Evolutionary conservation across 2,113 vertebrate species (phyloP).

Genomic region (Sardina pilchardus): DNA sequence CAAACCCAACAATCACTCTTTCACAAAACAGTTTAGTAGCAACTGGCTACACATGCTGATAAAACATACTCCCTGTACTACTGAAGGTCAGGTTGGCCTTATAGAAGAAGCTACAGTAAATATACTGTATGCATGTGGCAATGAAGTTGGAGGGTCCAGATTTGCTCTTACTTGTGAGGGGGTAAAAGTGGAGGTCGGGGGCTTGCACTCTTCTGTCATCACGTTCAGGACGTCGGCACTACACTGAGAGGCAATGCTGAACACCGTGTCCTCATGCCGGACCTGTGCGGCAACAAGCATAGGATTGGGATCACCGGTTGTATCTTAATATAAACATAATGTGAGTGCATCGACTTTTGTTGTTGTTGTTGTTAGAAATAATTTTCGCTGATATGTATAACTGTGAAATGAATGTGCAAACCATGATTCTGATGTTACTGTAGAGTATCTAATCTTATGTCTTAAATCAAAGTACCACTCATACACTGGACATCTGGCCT

Average conservation of each 20-base stretch:
- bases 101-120: background rate
- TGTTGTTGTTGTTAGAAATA: background rate
- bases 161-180: slow-evolving; percentile 53
- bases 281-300: slow-evolving; percentile 54
- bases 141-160: background rate
- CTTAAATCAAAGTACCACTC: background rate
- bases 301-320: background rate
- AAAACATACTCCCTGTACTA: no score
- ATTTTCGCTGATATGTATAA: background rate
- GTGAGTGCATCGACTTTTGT: background rate
- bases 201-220: slow-evolving; percentile 26
- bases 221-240: slow-evolving; percentile 24
- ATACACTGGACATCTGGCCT: background rate
- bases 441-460: background rate
- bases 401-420: background rate
- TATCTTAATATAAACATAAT: background rate
- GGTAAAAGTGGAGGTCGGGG: slow-evolving; percentile 43
- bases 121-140: background rate
- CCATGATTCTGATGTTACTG: background rate
- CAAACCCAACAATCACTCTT: no score
- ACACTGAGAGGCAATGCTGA: slow-evolving; percentile 65
- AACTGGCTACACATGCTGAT: no score
- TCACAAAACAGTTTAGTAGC: background rate
- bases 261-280: slow-evolving; percentile 61
- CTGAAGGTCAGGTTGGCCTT: no score